phyloP scores from a whole-genome alignment of 2,797 vertebrate genomes.

The Ctenopoma kingsleyae region DNA sequence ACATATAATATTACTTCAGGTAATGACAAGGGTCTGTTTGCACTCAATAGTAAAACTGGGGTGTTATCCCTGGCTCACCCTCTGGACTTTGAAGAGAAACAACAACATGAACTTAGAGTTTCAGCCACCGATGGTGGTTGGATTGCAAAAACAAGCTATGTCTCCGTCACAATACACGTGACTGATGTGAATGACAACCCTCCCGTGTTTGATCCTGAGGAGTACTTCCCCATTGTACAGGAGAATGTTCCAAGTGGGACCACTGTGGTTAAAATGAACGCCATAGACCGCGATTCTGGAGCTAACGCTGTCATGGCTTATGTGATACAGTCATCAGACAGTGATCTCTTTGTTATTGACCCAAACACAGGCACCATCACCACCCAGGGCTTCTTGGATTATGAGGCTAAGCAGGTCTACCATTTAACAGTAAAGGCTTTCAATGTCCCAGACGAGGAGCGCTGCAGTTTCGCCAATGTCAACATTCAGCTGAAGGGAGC shows the following conservation, averaged over 20 bases:
- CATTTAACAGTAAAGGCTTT: constrained; percentile 96
- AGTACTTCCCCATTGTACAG: constrained; percentile 92
- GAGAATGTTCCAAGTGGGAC: constrained; percentile 98
- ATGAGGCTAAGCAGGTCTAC: constrained; percentile 96
- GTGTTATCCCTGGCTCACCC: constrained; percentile 87
- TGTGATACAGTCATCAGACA: constrained; percentile 94
- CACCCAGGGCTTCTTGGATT: constrained; percentile 99
- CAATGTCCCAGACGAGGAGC: constrained; percentile 96
- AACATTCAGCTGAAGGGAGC: constrained; percentile 94
- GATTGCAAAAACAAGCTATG: constrained; percentile 93
- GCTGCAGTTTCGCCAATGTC: constrained; percentile 94
- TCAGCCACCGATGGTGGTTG: constrained; percentile 94
- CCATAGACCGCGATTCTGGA: constrained; percentile 91
- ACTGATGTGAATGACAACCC: constrained; percentile 96
- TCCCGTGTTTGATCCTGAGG: constrained; percentile 89
- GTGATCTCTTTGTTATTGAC: constrained; percentile 96
- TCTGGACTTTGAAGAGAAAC: constrained; percentile 91
- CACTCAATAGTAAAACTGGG: constrained; percentile 91
- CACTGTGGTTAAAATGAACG: constrained; percentile 92
- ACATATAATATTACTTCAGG: constrained; percentile 92
- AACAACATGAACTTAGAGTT: constrained; percentile 91
- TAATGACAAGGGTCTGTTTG: constrained; percentile 89
- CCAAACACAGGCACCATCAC: constrained; percentile 95
- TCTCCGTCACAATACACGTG: constrained; percentile 89
- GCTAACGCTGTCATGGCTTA: constrained; percentile 93